These are phyloP conservation scores for Antedon bifida DNA, from an alignment of 35 echinoderm and acorn worm genomes.

Conservation along the genomic window DNA sequence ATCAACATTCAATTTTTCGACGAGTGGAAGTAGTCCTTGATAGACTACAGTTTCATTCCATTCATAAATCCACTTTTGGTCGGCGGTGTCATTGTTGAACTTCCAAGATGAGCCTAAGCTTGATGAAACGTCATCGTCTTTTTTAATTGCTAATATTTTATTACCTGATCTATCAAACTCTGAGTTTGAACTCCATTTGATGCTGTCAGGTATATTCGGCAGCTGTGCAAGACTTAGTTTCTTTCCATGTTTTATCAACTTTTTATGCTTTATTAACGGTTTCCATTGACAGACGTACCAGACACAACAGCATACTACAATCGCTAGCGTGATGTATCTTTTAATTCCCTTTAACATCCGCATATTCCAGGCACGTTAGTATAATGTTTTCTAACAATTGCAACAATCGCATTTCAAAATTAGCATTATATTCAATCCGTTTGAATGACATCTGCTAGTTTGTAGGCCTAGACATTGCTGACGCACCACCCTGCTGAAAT, in stretches of 20 bases:
- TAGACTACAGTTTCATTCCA: neutral
- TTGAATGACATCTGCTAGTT: no score
- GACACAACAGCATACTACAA: neutral
- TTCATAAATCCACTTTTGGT: neutral
- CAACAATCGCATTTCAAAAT: no score
- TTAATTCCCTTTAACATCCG: neutral
- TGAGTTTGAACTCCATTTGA: neutral
- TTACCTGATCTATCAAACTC: neutral
- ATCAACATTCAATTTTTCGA: neutral
- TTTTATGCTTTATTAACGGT: neutral
- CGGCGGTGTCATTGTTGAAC: neutral
- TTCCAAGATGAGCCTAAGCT: neutral
- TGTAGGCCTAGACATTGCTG: no score
- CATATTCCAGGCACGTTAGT: neutral
- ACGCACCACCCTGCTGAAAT: no score
- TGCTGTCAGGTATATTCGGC: neutral
- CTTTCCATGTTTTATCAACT: neutral
- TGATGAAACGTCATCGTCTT: neutral
- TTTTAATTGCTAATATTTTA: neutral
- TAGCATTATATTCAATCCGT: no score
- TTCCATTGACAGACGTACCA: neutral
- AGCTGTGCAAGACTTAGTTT: neutral
- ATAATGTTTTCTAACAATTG: no score
- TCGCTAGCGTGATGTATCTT: neutral
- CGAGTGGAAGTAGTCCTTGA: neutral